Percentiles rank a stretch among this genome's conserved stretches.
Evolutionary conservation across 2,888 invertebrate species (phyloP).

Genomic region (Lamellibrachia satsuma): DNA sequence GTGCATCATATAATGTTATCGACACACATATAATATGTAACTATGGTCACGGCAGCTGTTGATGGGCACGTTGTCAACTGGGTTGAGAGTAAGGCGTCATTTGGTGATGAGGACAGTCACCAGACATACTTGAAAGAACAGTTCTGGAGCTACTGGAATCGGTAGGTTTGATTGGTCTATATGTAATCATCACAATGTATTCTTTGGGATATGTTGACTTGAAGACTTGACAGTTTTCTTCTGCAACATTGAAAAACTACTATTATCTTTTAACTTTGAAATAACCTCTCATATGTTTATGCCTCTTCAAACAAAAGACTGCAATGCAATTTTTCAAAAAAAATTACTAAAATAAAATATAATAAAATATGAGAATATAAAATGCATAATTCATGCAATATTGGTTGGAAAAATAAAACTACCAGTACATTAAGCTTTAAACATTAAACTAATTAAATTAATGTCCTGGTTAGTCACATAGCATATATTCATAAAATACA

Average conservation of each 20-base stretch:
- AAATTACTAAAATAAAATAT: not conserved
- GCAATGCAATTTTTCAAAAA: not conserved
- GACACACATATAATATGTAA: not conserved
- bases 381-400: not conserved
- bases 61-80: constrained; percentile 88
- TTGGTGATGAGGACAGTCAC: constrained; percentile 86
- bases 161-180: constrained; percentile 46
- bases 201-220: not conserved
- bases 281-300: not conserved
- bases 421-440: not conserved
- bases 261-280: not conserved
- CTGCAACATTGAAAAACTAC: not conserved
- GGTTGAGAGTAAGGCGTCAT: constrained; percentile 97
- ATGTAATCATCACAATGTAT: not conserved
- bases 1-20: not conserved
- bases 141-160: constrained; percentile 87
- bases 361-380: not conserved
- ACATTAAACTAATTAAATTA: not conserved
- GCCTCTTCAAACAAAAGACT: not conserved
- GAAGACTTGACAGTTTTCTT: not conserved
- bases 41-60: constrained; percentile 70
- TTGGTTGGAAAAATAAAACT: not conserved
- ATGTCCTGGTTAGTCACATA: too few relatives aligned
- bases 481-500: too few relatives aligned
- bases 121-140: constrained; percentile 84